Evolutionary conservation across 2,888 invertebrate genomes (phyloP).

Genomic region (Sarcophaga subvicina): DNA sequence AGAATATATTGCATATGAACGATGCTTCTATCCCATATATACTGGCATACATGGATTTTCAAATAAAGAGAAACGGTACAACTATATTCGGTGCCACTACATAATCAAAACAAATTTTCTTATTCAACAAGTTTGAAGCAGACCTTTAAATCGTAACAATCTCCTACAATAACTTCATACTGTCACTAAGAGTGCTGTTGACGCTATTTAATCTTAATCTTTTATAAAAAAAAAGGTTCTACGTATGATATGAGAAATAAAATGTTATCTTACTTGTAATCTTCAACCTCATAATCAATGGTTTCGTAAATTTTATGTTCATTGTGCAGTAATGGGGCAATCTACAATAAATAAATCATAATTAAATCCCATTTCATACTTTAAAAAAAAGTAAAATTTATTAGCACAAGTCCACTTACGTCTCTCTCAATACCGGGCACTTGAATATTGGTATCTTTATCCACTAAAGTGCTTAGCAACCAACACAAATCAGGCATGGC

Average conservation of each 20-base stretch:
- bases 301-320: constrained; percentile 89
- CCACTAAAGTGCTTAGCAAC: constrained; percentile 91
- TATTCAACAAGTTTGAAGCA: neutral
- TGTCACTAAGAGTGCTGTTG: constrained; percentile 3
- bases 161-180: neutral
- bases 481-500: constrained; percentile 96
- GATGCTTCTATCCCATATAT: too few relatives aligned
- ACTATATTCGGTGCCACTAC: neutral
- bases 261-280: constrained; percentile 85
- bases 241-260: constrained; percentile 22
- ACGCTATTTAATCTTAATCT: constrained; percentile 7
- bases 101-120: neutral
- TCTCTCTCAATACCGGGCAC: constrained; percentile 92
- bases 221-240: constrained; percentile 7
- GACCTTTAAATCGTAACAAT: neutral
- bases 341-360: constrained; percentile 69
- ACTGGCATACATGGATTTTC: too few relatives aligned
- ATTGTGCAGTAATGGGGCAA: constrained; percentile 85
- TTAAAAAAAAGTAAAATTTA: neutral
- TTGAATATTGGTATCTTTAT: constrained; percentile 92
- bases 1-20: too few relatives aligned
- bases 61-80: too few relatives aligned
- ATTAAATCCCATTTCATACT: neutral
- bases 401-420: constrained; percentile 82
- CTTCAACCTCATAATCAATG: constrained; percentile 93